Conservation (phyloP, 2,888 invertebrate species). For the Andrena haemorrhoa region DNA sequence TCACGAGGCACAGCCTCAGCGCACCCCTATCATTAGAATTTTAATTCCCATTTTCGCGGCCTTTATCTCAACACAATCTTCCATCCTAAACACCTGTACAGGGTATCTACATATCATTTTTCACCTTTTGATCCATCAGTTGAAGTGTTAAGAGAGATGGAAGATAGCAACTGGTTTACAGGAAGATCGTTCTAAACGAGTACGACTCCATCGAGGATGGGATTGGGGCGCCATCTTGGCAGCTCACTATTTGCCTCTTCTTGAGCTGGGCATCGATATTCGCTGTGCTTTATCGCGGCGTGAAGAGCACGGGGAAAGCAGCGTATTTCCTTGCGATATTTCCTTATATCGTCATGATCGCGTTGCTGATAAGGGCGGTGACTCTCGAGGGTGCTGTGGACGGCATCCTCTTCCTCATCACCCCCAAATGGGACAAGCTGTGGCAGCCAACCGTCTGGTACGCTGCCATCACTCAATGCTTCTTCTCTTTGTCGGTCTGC, state of each 20-base stretch:
- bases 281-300: slow-evolving; percentile 86
- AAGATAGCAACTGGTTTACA: slow-evolving; percentile 65
- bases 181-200: slow-evolving; percentile 86
- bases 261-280: slow-evolving; percentile 87
- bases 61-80: too few relatives aligned
- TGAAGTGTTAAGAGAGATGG: neutral
- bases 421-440: slow-evolving; percentile 88
- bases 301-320: slow-evolving; percentile 88
- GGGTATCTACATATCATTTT: too few relatives aligned
- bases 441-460: slow-evolving; percentile 88
- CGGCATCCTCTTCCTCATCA: slow-evolving; percentile 88
- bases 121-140: too few relatives aligned
- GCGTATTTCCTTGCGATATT: slow-evolving; percentile 91
- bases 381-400: slow-evolving; percentile 87
- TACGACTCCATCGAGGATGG: slow-evolving; percentile 86
- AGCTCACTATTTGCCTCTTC: slow-evolving; percentile 85
- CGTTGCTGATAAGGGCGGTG: slow-evolving; percentile 87
- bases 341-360: slow-evolving; percentile 88
- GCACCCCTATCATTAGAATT: too few relatives aligned
- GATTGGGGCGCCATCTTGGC: slow-evolving; percentile 87
- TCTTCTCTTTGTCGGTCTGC: slow-evolving; percentile 88
- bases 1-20: too few relatives aligned
- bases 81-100: too few relatives aligned
- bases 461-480: slow-evolving; percentile 88
- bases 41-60: too few relatives aligned